Percentiles rank a stretch among this genome's conserved stretches.
Evolutionary conservation across 2,888 invertebrate species (phyloP).

Genomic region (Tuta absoluta): DNA sequence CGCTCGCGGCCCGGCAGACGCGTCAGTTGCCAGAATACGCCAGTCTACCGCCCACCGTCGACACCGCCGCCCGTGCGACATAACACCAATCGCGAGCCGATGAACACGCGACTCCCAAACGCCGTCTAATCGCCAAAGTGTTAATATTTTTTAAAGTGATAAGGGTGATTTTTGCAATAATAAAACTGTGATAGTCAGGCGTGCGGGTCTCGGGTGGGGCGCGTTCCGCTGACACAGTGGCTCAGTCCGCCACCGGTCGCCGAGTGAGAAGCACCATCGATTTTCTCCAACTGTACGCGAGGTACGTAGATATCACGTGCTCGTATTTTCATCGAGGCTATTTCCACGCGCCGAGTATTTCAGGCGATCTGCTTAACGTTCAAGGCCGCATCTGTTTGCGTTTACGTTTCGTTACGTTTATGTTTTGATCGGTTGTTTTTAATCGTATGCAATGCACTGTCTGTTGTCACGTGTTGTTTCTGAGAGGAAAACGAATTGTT

Average conservation of each 20-base stretch:
- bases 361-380: constrained; percentile 75
- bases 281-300: constrained; percentile 74
- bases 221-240: constrained; percentile 81
- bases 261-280: constrained; percentile 80
- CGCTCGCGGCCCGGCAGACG: constrained; percentile 51
- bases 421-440: constrained; percentile 58
- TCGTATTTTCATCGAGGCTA: constrained; percentile 75
- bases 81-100: constrained; percentile 53
- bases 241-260: constrained; percentile 80
- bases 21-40: constrained; percentile 41
- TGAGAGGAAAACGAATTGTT: constrained; percentile 63
- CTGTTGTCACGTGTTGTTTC: constrained; percentile 51
- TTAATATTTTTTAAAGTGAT: constrained; percentile 56
- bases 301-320: constrained; percentile 78
- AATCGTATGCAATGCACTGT: constrained; percentile 47
- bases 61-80: constrained; percentile 59
- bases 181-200: constrained; percentile 70
- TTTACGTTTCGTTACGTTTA: constrained; percentile 57
- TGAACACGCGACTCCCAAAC: constrained; percentile 52
- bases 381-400: constrained; percentile 78
- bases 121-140: constrained; percentile 57
- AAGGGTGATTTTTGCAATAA: constrained; percentile 60
- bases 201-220: constrained; percentile 75
- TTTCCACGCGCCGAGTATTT: constrained; percentile 76
- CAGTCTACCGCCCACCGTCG: constrained; percentile 74